Evolutionary conservation across 2,113 vertebrate genomes (phyloP).

Genomic region (Carassius gibelio): DNA sequence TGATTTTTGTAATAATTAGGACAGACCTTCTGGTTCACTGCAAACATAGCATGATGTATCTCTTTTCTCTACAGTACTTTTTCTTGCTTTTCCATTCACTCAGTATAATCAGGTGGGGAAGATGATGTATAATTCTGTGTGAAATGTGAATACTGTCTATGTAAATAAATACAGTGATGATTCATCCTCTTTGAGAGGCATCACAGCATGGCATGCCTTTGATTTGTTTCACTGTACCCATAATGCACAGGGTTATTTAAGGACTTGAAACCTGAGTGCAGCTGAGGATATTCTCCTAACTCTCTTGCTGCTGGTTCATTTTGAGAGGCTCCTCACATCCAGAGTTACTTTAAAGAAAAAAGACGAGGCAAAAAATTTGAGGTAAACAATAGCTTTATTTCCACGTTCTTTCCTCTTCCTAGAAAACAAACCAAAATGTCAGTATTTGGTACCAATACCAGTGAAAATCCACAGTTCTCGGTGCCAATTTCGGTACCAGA

Average conservation of each 20-base stretch:
- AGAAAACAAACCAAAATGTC: constrained; percentile 47
- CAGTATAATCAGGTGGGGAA: neutral
- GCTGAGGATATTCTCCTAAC: constrained; percentile 2
- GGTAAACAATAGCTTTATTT: constrained; percentile 58
- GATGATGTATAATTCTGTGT: constrained; percentile 10
- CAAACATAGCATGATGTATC: neutral
- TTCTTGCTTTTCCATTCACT: neutral
- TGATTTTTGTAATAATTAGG: too few relatives aligned
- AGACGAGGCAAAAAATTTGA: constrained; percentile 21
- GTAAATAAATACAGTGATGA: neutral
- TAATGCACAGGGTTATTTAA: neutral
- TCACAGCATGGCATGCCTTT: constrained; percentile 8
- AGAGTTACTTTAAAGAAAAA: constrained; percentile 52
- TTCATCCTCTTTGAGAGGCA: neutral
- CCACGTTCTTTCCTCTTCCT: constrained; percentile 29
- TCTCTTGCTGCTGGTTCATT: neutral
- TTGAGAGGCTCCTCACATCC: constrained; percentile 18
- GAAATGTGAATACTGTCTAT: neutral
- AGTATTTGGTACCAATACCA: too few relatives aligned
- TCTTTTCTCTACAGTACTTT: neutral
- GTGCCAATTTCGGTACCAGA: too few relatives aligned
- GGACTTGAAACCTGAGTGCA: neutral
- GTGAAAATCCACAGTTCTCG: too few relatives aligned
- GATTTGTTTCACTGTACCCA: neutral
- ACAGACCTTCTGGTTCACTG: neutral